phyloP scores from a whole-genome alignment of 2,888 invertebrate genomes.

The Spodoptera littoralis region DNA sequence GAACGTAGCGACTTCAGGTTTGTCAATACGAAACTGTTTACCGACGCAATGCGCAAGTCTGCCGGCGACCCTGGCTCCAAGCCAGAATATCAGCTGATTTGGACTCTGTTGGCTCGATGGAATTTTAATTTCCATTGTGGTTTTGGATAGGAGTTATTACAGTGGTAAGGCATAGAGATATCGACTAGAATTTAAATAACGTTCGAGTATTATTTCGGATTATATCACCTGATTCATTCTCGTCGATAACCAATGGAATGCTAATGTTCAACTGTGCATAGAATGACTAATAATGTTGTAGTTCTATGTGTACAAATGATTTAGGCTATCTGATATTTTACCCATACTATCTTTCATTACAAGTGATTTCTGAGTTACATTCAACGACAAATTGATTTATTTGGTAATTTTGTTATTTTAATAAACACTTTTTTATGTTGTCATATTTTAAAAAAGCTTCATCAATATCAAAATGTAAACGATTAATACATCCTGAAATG shows the following conservation, averaged over 20 bases:
- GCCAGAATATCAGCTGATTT: constrained; percentile 75
- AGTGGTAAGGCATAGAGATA: neutral
- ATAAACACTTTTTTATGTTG: no score
- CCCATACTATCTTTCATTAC: no score
- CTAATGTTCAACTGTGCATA: constrained; percentile 8
- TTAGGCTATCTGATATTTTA: no score
- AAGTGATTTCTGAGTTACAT: no score
- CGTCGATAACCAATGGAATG: constrained; percentile 15
- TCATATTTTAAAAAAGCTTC: no score
- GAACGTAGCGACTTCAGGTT: constrained; percentile 48
- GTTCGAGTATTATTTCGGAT: no score
- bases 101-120: constrained; percentile 42
- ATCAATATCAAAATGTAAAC: no score
- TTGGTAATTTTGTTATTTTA: no score
- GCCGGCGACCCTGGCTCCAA: constrained; percentile 62
- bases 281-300: constrained; percentile 12
- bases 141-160: constrained; percentile 4
- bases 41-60: constrained; percentile 80
- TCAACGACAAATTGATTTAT: no score
- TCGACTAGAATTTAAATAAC: neutral
- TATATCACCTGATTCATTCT: constrained; percentile 8
- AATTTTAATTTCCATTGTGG: constrained; percentile 55
- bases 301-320: no score
- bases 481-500: no score
- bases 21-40: constrained; percentile 67